These are phyloP conservation scores for Bufo gargarizans DNA, from an alignment of 2,113 vertebrate species.

Conservation along the genomic window DNA sequence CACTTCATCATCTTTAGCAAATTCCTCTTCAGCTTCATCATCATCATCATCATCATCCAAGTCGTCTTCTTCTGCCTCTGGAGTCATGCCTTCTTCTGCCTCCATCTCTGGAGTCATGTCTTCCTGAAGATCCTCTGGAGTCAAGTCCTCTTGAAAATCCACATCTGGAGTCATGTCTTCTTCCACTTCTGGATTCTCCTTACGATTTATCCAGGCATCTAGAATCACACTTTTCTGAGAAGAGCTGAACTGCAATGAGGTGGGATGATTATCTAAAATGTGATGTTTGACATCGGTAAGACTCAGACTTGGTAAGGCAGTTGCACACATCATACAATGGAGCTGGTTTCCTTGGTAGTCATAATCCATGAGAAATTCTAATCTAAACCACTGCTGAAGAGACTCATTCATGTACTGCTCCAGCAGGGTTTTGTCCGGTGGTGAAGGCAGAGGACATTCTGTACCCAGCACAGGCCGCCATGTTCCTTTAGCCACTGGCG, in stretches of 20 bases:
- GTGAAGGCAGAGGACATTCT: constrained; percentile 56
- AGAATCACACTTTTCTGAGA: constrained; percentile 85
- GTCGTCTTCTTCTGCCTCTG: constrained; percentile 51
- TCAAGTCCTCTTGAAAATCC: constrained; percentile 23
- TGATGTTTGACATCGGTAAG: constrained; percentile 88
- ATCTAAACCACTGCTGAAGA: constrained; percentile 87
- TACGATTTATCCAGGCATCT: constrained; percentile 80
- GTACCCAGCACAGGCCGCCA: constrained; percentile 45
- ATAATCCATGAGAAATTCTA: constrained; percentile 94
- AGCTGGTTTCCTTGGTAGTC: constrained; percentile 80
- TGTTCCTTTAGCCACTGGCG: constrained; percentile 51
- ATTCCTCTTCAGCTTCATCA: constrained; percentile 25
- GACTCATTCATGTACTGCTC: constrained; percentile 89
- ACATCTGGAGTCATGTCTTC: constrained; percentile 35
- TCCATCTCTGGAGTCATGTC: constrained; percentile 26
- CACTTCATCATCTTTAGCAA: background rate
- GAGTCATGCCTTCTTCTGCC: background rate
- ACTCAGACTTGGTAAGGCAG: constrained; percentile 82
- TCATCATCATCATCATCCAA: constrained; percentile 58
- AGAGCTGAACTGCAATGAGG: constrained; percentile 82
- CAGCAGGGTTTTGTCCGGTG: constrained; percentile 62
- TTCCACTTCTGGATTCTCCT: constrained; percentile 37
- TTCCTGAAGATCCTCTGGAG: constrained; percentile 29
- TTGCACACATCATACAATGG: constrained; percentile 87
- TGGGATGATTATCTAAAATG: constrained; percentile 84